Percentiles rank a stretch among this genome's conserved stretches.
These are phyloP conservation scores for Fulica atra DNA, from an alignment of 2,113 vertebrate genomes.

Conservation along the genomic window DNA sequence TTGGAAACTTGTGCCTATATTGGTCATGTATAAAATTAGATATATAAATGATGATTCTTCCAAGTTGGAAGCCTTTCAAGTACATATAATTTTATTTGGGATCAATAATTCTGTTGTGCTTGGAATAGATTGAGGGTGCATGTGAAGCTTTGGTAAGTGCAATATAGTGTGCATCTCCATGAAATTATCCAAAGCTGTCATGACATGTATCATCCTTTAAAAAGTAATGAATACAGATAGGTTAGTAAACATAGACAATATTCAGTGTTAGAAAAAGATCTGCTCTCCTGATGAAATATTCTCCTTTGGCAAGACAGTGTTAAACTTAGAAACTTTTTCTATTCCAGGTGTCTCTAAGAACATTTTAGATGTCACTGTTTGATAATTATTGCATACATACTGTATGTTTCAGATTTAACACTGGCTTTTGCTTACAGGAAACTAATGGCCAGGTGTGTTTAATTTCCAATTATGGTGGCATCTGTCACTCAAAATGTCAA, in stretches of 20 bases:
- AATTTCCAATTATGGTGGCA: constrained; percentile 66
- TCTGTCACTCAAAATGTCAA: constrained; percentile 75
- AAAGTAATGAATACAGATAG: constrained; percentile 67
- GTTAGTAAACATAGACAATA: not conserved
- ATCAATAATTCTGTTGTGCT: constrained; percentile 56
- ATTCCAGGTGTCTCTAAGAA: constrained; percentile 34
- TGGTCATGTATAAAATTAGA: constrained; percentile 51
- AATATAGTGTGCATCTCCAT: constrained; percentile 56
- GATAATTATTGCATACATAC: constrained; percentile 33
- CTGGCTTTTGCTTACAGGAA: constrained; percentile 44
- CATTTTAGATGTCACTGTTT: constrained; percentile 52
- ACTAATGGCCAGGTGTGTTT: constrained; percentile 70
- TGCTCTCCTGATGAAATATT: not conserved
- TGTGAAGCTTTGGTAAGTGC: constrained; percentile 17
- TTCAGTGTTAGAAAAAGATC: not conserved
- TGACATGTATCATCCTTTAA: constrained; percentile 76
- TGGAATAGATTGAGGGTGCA: constrained; percentile 18
- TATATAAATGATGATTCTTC: constrained; percentile 49
- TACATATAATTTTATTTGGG: constrained; percentile 34
- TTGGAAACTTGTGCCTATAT: constrained; percentile 39
- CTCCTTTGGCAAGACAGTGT: constrained; percentile 78
- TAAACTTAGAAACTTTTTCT: constrained; percentile 67
- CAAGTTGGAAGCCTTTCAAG: constrained; percentile 49
- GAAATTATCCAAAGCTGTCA: constrained; percentile 74
- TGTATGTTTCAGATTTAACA: not conserved